A percentile compares a stretch with the other conserved stretches of the same genome.
Evolutionary conservation across 2,113 vertebrate species (phyloP).

Genomic region (Deroptyus accipitrinus): DNA sequence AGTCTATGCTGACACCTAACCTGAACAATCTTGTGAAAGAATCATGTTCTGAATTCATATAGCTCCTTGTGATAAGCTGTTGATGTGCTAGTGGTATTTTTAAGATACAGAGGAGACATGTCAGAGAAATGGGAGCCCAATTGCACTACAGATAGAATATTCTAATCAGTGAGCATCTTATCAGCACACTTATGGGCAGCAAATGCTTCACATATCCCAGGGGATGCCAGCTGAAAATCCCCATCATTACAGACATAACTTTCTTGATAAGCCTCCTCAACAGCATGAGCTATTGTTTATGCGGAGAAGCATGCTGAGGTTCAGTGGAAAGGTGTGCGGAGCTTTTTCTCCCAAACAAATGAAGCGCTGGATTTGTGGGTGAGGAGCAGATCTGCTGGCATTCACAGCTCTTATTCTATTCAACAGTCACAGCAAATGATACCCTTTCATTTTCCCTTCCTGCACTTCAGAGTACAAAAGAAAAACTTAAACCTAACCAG

Average conservation of each 20-base stretch:
- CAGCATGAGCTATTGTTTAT: conserved; percentile 44
- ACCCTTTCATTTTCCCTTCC: conserved; percentile 24
- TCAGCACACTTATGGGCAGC: conserved; percentile 5
- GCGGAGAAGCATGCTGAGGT: neutral
- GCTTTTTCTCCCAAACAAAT: conserved; percentile 12
- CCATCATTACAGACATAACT: conserved; percentile 46
- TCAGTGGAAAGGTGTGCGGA: neutral
- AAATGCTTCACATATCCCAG: conserved; percentile 19
- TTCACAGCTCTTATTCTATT: conserved; percentile 34
- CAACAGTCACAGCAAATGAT: neutral
- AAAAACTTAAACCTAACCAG: conserved; percentile 52
- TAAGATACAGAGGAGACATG: conserved; percentile 21
- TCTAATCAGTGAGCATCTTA: conserved; percentile 32
- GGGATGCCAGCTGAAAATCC: conserved; percentile 38
- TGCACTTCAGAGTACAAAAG: conserved; percentile 41
- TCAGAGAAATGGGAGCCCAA: neutral
- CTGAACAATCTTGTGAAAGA: neutral
- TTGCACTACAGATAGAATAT: conserved; percentile 32
- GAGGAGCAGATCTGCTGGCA: conserved; percentile 37
- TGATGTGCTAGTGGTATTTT: conserved; percentile 48
- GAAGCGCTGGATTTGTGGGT: neutral
- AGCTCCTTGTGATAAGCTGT: conserved; percentile 48
- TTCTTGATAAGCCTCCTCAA: conserved; percentile 48
- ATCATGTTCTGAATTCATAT: conserved; percentile 55
- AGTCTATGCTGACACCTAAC: conserved; percentile 42